Evolutionary conservation across 1,140 invertebrate species (phyloP), one percentile per base, ranked within the genome.

Genomic region (Eurosta solidaginis): DNA sequence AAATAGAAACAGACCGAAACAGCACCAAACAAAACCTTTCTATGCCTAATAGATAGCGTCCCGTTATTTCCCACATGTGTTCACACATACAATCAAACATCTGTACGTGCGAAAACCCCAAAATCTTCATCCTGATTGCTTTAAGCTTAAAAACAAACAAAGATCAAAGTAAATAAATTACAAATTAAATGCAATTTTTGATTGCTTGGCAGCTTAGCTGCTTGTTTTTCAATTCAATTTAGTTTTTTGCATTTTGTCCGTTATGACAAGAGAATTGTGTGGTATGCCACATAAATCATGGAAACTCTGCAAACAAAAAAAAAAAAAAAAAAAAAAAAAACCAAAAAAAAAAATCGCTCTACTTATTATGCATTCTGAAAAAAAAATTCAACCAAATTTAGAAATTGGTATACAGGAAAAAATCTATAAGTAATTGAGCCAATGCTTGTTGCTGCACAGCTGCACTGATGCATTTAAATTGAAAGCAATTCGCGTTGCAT

Each of bases 251-350:
- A 5, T 22, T 22, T 14, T 49, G 4, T 22, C 5, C 6, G 4
- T 22, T 52, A 10, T 36, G 59, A 68, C n/a, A 40, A 20, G 17
- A 20, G 33, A n/a, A 36, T 40, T 40, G 29, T 68, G 33, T 68
- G 59, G 33, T n/a, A 68, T 68, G 59, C 33, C 54, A 40, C 59
- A 68, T 68, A 68, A 36, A 68, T 68, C 59, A 68, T 33, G 17
- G 9, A 17, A 6, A 33, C 29, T 68, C 40, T 20, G 59, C 59
- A 68, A 3, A n/a, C 59, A 42, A 40, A 3, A 68, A 20, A 68
- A 68, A 36, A 33, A 59, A 33, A 59, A 33, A 68, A 10, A 68
- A 7, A 3, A 36, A 68, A 68, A 14, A 68, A 63, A 68, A 2
- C 7, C 2, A 25, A 27, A 54, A 9, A 27, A 54, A 54, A 54